Evolutionary conservation across 2,888 invertebrate genomes (phyloP), one percentile per base, ranked within the genome.

Genomic region (Elmis aenea): DNA sequence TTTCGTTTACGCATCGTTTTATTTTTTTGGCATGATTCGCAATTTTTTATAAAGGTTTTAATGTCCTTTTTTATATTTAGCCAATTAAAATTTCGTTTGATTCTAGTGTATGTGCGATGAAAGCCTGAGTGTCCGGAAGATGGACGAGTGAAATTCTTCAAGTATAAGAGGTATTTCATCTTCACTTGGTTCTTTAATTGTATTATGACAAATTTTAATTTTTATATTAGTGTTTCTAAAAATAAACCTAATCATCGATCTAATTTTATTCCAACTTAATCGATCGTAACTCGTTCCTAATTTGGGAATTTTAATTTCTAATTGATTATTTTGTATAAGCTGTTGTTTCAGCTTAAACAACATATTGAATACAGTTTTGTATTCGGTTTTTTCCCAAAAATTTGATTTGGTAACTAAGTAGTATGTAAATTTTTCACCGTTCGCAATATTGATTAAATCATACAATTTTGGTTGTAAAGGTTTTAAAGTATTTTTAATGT

Each of bases 31-130:
- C 63, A 64, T 3, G 42, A 45, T 33, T 51, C 46, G 27, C 59
- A 63, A 8, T 16, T 38, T 43, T 54, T 52, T 18, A 62, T 51
- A 39, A 50, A 58, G 30, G 44, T 32, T 45, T 54, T 51, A 4
- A 64, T 58, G 30, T 61, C 55, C 3, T 42, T 39, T 38, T 54
- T 58, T 57, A 64, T 59, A 3, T 44, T 49, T 9, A 36, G 34
- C 61, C 62, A 62, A 33, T 52, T 47, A 34, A 51, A 60, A 8
- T 47, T 34, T 35, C 48, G 27, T 46, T 47, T 51, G 9, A 58
- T 47, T 41, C 45, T 35, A 14, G 46, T 50, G 42, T 50, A 57
- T 8, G 54, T 55, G 31, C 50, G 25, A 24, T 42, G 38, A 23
- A 45, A 46, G 9, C 54, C 53, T 25, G 44, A 35, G 18, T 18